Base-by-base conservation (phyloP, 2,888 invertebrate species). In the Trichogramma dendrolimi region DNA sequence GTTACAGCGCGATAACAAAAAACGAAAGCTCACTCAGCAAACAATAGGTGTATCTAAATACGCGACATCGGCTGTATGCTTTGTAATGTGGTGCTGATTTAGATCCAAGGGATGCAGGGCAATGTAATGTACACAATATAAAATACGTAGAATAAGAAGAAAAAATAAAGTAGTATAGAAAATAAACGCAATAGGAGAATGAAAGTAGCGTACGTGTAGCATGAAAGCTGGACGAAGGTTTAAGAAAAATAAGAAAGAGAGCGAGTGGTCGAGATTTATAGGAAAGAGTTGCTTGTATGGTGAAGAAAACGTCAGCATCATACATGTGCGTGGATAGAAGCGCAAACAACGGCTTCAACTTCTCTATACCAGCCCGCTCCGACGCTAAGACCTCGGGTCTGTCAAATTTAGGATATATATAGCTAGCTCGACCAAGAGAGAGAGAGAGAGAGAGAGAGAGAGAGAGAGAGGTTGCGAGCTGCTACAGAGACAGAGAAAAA, bases 191-290 rank as follows among this genome's bases (percentile, higher is more conserved):
- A 57, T 42, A 55, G 51, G 51, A 57, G 41, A 58, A 64, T 47
- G 49, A 47, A 47, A 47, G 48, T 49, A 51, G 11, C 41, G 44
- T 57, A 54, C 8, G 5, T 48, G 54, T 52, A 61, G 48, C 10
- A 55, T 11, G 58, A 38, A 61, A 62, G 49, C 46, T 52, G 44
- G 40, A 54, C 51, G 40, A 47, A 14, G 48, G 46, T 58, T 11
- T 55, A 60, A 50, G 49, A 52, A 51, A 56, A 54, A 49, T 50
- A 41, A 57, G 61, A 60, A 68, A 66, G 59, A 60, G 56, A 63
- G 64, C 64, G 66, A 66, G 67, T 64, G 63, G 14, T 63, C 48
- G 66, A 72, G 72, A 74, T 74, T 75, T 75, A 75, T 73, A 68
- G 74, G 68, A 69, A 66, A 67, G 69, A 72, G 72, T 72, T 71